phyloP scores from a whole-genome alignment of 2,888 invertebrate species.

The Drosophila koepferae region DNA sequence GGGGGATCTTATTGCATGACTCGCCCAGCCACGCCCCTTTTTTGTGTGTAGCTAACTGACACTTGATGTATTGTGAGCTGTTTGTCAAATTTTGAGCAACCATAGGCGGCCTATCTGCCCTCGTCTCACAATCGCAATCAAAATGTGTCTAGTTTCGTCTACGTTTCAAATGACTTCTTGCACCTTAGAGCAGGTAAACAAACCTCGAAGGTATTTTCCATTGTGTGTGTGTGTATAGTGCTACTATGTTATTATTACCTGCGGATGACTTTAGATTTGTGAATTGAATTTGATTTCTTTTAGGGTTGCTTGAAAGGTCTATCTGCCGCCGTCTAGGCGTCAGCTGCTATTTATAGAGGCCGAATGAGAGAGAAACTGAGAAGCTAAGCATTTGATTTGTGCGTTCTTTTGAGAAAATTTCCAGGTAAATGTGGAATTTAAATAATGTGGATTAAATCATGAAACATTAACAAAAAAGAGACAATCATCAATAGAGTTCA shows the following conservation, averaged over 20 bases:
- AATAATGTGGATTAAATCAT: constrained; percentile 50
- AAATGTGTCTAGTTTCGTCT: constrained; percentile 36
- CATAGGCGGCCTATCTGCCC: constrained; percentile 22
- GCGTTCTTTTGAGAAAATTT: constrained; percentile 32
- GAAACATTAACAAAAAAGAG: constrained; percentile 1
- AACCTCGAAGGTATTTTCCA: constrained; percentile 11
- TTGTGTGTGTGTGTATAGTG: constrained; percentile 17
- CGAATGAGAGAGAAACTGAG: constrained; percentile 2
- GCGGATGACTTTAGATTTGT: constrained; percentile 41
- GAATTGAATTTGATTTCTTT: constrained; percentile 61
- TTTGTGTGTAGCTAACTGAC: constrained; percentile 44
- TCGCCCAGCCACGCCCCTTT: constrained; percentile 47
- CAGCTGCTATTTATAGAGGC: constrained; percentile 47
- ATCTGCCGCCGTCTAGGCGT: constrained; percentile 37
- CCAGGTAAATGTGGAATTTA: constrained; percentile 36
- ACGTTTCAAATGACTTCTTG: constrained; percentile 57
- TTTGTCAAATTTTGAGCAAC: constrained; percentile 57
- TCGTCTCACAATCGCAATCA: constrained; percentile 23
- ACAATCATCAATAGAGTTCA: constrained; percentile 14
- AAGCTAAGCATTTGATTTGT: constrained; percentile 22
- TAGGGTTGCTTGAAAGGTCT: constrained; percentile 20
- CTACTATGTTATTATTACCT: constrained; percentile 56
- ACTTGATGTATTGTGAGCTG: constrained; percentile 55
- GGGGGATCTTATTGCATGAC: constrained; percentile 29
- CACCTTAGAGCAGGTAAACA: constrained; percentile 60